Percentiles rank a stretch among this genome's conserved stretches.
These are phyloP conservation scores for Tridacna gigas DNA, from an alignment of 2,888 invertebrate genomes.

Conservation along the genomic window DNA sequence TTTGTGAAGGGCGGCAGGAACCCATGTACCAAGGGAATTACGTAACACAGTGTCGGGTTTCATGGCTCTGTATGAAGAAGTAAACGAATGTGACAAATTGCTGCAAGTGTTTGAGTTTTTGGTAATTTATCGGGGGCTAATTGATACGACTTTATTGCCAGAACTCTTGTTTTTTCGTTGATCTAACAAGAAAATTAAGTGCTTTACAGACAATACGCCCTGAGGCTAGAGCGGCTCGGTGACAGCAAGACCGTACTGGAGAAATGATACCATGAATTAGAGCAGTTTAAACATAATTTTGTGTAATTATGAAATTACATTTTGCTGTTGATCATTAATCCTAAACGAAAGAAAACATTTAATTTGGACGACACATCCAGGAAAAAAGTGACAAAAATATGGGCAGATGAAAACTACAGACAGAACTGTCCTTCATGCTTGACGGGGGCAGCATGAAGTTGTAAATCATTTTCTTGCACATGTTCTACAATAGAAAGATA, in stretches of 20 bases:
- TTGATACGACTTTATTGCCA: slow-evolving; percentile 45
- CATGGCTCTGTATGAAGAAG: slow-evolving; percentile 36
- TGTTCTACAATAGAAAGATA: slow-evolving; percentile 17
- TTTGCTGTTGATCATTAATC: slow-evolving; percentile 24
- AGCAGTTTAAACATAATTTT: slow-evolving; percentile 29
- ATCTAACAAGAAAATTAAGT: slow-evolving; percentile 41
- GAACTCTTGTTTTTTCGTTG: slow-evolving; percentile 42
- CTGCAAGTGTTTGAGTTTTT: slow-evolving; percentile 55
- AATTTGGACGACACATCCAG: slow-evolving; percentile 19
- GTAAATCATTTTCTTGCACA: slow-evolving; percentile 27
- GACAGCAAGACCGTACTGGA: slow-evolving; percentile 17
- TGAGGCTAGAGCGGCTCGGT: slow-evolving; percentile 18
- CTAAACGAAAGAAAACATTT: slow-evolving; percentile 21
- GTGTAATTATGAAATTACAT: slow-evolving; percentile 39
- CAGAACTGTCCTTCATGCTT: slow-evolving; percentile 23
- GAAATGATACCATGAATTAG: slow-evolving; percentile 39
- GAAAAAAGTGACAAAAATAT: slow-evolving; percentile 22
- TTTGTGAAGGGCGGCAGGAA: slow-evolving; percentile 13
- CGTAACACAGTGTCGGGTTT: slow-evolving; percentile 28
- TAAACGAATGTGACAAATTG: slow-evolving; percentile 61
- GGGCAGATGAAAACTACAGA: slow-evolving; percentile 25
- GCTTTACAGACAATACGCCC: slow-evolving; percentile 32
- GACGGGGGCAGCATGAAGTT: slow-evolving; percentile 9
- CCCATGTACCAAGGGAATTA: slow-evolving; percentile 10
- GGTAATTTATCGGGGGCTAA: slow-evolving; percentile 36